A percentile compares a stretch with the other conserved stretches of the same genome.
These are phyloP conservation scores for Radopholus similis DNA, from an alignment of 1,140 invertebrate species.

Conservation along the genomic window DNA sequence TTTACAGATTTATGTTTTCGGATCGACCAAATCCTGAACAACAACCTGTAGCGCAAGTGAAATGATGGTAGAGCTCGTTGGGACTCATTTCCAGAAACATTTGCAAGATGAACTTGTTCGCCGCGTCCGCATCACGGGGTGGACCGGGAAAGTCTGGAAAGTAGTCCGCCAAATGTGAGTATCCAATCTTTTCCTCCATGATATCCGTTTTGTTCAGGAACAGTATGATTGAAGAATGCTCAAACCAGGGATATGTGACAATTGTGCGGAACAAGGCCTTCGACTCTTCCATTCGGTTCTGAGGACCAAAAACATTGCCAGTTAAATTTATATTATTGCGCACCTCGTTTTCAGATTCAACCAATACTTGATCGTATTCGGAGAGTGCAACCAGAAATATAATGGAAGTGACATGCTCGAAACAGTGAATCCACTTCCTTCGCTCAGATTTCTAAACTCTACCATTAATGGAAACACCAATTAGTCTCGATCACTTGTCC, in stretches of 20 bases:
- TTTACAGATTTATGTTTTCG: no score
- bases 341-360: slow-evolving; percentile 68
- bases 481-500: no score
- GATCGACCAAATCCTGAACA: no score
- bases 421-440: slow-evolving; percentile 69
- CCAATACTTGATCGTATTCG: slow-evolving; percentile 67
- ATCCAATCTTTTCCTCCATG: slow-evolving; percentile 99
- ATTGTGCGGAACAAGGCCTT: slow-evolving; percentile 99
- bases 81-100: slow-evolving; percentile 99
- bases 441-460: no score
- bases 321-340: slow-evolving; percentile 20
- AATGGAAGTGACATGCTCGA: slow-evolving; percentile 68
- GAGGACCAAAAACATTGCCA: slow-evolving; percentile 59
- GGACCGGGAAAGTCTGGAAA: slow-evolving; percentile 99
- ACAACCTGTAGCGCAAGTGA: slow-evolving; percentile 99
- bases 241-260: slow-evolving; percentile 99
- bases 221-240: slow-evolving; percentile 97
- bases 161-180: slow-evolving; percentile 99
- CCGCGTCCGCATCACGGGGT: slow-evolving; percentile 93
- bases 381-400: slow-evolving; percentile 67
- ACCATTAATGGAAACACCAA: background rate
- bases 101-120: slow-evolving; percentile 97
- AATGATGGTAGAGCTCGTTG: slow-evolving; percentile 99
- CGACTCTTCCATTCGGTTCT: slow-evolving; percentile 99
- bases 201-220: slow-evolving; percentile 99